These are phyloP conservation scores for Danaus melanippus DNA, from an alignment of 1,140 invertebrate species.

Conservation along the genomic window DNA sequence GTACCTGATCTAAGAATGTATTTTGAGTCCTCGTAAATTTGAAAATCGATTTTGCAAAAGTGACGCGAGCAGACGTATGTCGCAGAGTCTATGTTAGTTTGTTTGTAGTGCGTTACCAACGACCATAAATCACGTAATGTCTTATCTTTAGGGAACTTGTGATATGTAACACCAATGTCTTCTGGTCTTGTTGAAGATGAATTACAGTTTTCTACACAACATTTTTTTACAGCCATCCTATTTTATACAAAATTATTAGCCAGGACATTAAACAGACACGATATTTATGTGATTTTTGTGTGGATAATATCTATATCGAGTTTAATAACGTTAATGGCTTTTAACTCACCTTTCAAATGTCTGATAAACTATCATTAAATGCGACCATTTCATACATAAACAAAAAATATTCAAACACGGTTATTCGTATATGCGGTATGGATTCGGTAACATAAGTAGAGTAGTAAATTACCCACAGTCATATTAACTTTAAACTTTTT, in stretches of 20 bases:
- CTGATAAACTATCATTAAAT: too few relatives aligned
- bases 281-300: slow-evolving; percentile 1
- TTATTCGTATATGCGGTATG: too few relatives aligned
- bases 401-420: too few relatives aligned
- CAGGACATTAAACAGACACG: slow-evolving; percentile 2
- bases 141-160: slow-evolving; percentile 56
- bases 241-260: slow-evolving; percentile 2
- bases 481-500: too few relatives aligned
- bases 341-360: too few relatives aligned
- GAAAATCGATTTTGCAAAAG: slow-evolving; percentile 60
- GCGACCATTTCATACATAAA: too few relatives aligned
- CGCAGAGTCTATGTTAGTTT: slow-evolving; percentile 24
- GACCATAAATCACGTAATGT: slow-evolving; percentile 38
- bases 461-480: too few relatives aligned
- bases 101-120: slow-evolving; percentile 27
- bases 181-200: slow-evolving; percentile 51
- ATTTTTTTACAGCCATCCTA: slow-evolving; percentile 58
- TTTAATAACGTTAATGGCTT: too few relatives aligned
- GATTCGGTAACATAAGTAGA: too few relatives aligned
- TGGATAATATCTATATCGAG: too few relatives aligned
- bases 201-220: slow-evolving; percentile 52
- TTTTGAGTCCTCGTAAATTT: slow-evolving; percentile 52
- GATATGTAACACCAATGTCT: slow-evolving; percentile 56
- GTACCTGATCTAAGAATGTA: slow-evolving; percentile 57
- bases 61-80: slow-evolving; percentile 55